These are phyloP conservation scores for Crematogaster levior DNA, from an alignment of 2,888 invertebrate genomes.

Conservation along the genomic window DNA sequence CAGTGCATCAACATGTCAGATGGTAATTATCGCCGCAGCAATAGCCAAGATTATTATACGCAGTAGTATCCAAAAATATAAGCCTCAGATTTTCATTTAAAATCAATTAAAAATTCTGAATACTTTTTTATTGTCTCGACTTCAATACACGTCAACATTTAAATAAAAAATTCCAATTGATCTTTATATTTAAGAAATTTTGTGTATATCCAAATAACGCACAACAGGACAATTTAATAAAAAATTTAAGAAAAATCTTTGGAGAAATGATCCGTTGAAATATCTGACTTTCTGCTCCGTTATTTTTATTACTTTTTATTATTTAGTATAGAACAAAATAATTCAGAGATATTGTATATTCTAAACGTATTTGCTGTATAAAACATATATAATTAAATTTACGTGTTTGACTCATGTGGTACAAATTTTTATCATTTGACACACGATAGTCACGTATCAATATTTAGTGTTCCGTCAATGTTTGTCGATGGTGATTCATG, in stretches of 20 bases:
- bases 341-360: neutral
- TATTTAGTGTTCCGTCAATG: conserved; percentile 20
- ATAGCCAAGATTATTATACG: conserved; percentile 36
- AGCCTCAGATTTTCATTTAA: neutral
- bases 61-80: neutral
- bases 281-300: neutral
- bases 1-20: neutral
- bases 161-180: neutral
- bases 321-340: neutral
- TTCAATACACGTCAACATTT: neutral
- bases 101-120: neutral
- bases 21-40: conserved; percentile 29
- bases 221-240: neutral
- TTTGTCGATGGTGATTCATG: conserved; percentile 16
- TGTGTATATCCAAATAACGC: neutral
- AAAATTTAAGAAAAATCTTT: neutral
- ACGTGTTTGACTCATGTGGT: neutral
- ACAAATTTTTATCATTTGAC: conserved; percentile 24
- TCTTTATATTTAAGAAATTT: neutral
- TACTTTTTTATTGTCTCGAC: neutral
- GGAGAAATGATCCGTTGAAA: neutral
- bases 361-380: neutral
- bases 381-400: neutral
- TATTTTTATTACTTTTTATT: neutral
- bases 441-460: conserved; percentile 29